Conservation (phyloP, 2,113 vertebrate genomes). For the Mesocricetus auratus region DNA sequence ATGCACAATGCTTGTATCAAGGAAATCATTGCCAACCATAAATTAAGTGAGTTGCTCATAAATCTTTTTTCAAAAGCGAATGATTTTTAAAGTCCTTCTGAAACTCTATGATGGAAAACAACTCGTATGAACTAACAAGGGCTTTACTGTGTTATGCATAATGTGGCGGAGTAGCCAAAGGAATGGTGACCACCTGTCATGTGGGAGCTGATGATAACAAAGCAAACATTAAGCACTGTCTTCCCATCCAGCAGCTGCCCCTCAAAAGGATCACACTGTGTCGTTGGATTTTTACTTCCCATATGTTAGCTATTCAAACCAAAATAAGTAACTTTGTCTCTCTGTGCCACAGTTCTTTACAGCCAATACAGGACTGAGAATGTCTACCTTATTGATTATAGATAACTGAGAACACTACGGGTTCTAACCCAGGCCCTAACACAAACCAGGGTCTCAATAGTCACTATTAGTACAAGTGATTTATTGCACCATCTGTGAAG, state of each 20-base stretch:
- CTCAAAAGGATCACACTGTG: neutral
- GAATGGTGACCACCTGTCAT: neutral
- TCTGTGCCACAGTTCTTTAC: neutral
- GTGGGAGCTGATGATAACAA: neutral
- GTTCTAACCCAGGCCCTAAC: neutral
- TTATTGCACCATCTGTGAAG: neutral
- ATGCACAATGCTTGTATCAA: constrained; percentile 46
- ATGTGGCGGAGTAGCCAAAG: neutral
- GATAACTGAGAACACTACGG: neutral
- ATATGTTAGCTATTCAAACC: neutral
- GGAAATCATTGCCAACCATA: constrained; percentile 70
- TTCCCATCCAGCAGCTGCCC: neutral
- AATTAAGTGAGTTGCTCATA: constrained; percentile 65
- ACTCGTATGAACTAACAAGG: neutral
- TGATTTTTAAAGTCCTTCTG: constrained; percentile 57
- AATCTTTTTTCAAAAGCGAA: constrained; percentile 62
- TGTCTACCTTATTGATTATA: neutral
- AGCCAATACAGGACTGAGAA: neutral
- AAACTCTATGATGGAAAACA: constrained; percentile 59
- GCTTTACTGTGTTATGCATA: neutral
- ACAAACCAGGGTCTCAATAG: neutral
- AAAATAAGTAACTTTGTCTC: neutral
- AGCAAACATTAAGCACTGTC: neutral
- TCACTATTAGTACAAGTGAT: neutral
- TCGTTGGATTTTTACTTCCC: neutral